Evolutionary conservation across 2,113 vertebrate genomes (phyloP).

Genomic region (Isurus oxyrinchus): DNA sequence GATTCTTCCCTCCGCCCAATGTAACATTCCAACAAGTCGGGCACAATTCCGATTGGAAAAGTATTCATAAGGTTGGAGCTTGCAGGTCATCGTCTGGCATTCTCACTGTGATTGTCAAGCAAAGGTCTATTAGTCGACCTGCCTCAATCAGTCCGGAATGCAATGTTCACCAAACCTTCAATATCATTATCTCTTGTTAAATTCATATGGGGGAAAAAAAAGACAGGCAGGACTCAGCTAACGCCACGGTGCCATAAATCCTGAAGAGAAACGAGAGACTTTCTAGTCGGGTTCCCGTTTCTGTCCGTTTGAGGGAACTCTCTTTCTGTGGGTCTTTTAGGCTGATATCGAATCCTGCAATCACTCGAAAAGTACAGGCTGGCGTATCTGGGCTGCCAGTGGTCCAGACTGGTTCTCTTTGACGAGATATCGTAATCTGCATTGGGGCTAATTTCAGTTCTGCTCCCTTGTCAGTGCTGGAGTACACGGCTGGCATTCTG

Average conservation of each 20-base stretch:
- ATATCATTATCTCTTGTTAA: background rate
- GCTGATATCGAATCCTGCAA: background rate
- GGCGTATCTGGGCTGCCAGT: background rate
- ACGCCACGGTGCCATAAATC: background rate
- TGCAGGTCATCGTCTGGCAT: background rate
- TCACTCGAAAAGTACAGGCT: background rate
- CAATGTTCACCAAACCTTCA: background rate
- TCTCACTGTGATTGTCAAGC: background rate
- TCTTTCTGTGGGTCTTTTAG: background rate
- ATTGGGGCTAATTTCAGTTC: background rate
- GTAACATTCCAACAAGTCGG: background rate
- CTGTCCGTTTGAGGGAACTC: background rate
- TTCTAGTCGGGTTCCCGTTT: background rate
- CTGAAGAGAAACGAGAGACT: background rate
- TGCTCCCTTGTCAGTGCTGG: background rate
- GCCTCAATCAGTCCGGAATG: background rate
- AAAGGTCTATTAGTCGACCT: no score
- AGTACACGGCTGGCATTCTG: no score
- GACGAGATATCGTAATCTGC: background rate
- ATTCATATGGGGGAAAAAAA: background rate
- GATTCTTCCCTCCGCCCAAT: background rate
- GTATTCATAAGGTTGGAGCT: background rate
- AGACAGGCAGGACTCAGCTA: background rate
- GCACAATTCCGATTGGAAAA: background rate
- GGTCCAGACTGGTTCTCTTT: background rate